Conservation (phyloP, 2,113 vertebrate genomes). For the Lamprotornis superbus region DNA sequence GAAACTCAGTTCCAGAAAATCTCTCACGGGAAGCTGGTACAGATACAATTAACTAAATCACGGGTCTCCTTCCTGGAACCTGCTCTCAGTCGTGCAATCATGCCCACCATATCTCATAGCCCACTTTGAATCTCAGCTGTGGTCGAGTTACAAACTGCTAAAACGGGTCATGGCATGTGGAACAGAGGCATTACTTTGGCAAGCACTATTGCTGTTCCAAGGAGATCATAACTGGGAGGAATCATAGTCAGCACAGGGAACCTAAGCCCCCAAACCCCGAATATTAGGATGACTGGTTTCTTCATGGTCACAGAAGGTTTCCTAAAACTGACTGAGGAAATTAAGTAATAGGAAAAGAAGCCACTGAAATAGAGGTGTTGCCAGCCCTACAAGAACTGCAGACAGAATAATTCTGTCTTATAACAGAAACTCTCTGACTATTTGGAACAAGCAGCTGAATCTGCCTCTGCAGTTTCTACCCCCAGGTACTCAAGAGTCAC, state of each 20-base stretch:
- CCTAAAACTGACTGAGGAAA: background rate
- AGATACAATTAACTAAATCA: background rate
- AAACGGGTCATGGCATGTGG: background rate
- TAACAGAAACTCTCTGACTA: background rate
- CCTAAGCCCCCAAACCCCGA: background rate
- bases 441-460: background rate
- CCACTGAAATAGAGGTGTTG: background rate
- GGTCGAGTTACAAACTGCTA: background rate
- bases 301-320: background rate
- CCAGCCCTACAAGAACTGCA: background rate
- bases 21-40: background rate
- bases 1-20: background rate
- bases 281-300: background rate
- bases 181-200: background rate
- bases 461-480: background rate
- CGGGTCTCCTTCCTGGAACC: background rate
- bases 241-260: background rate
- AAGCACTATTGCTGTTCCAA: background rate
- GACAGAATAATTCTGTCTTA: background rate
- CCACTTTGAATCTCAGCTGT: background rate
- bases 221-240: background rate
- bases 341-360: background rate
- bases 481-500: background rate
- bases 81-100: background rate
- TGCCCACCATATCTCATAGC: background rate